Base-by-base conservation (phyloP, 1,140 invertebrate species). In the Wasmannia auropunctata region DNA sequence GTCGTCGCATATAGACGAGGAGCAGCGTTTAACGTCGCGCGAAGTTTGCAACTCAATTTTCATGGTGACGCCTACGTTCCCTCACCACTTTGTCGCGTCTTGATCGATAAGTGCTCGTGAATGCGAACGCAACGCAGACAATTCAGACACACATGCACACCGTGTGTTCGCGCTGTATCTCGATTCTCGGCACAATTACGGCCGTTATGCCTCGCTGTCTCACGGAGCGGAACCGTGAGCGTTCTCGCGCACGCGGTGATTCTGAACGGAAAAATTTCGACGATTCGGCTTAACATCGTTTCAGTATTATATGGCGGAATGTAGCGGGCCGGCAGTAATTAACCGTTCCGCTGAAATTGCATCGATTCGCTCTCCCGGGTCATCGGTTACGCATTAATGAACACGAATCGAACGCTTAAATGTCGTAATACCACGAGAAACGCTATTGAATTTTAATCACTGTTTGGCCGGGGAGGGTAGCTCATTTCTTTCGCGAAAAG, bases 31-130 rank as follows among this genome's bases (percentile, higher is more conserved):
- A 79, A 56, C 67, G 37, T 72, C 51, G 46, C 51, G 51, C 62
- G 1, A 69, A 74, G 67, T 74, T 74, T n/a, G 51, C 28, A 74
- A 83, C 37, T 83, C 79, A 46, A 83, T 74, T 72, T 58, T 74
- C 79, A 58, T 19, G 16, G n/a, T 3, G 65, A 81, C 49, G 79
- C 65, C 79, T 72, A 81, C 65, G 49, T 34, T 77, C 22, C 28
- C 79, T 31, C 63, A 10, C 6, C 46, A 40, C 56, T 69, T 70
- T 65, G 63, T 54, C 65, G 67, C 25, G 34, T 72, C 65, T 72
- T 81, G 65, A 72, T 81, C 79, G 51, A 81, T 81, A 81, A 72
- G 34, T 65, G 7, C 28, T 25, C 34, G 19, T 16, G 51, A 51
- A 34, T 34, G 75, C 58, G n/a, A 54, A 8, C 70, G 49, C 31